Evolutionary conservation across 2,113 vertebrate species (phyloP).

Genomic region (Ceyx cyanopectus): DNA sequence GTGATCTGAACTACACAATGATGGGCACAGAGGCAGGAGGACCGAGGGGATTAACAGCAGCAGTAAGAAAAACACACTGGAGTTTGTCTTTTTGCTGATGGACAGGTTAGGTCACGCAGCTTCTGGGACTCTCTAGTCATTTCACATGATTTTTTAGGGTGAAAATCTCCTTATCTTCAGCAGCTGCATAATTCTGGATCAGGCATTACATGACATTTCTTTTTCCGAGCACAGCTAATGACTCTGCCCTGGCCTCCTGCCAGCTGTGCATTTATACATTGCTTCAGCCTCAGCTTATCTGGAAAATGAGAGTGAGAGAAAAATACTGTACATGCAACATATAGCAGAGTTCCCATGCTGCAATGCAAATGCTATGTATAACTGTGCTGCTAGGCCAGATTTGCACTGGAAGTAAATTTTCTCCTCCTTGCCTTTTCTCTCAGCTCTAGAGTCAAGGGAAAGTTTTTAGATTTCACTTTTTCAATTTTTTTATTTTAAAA

Average conservation of each 20-base stretch:
- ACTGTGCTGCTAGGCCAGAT: not conserved
- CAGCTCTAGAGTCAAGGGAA: not conserved
- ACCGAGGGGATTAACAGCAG: not conserved
- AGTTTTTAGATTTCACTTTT: not conserved
- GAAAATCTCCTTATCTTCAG: conserved; percentile 2
- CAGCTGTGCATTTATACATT: not conserved
- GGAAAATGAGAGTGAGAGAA: not conserved
- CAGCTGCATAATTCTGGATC: conserved; percentile 10
- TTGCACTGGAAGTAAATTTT: not conserved
- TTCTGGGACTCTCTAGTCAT: not conserved
- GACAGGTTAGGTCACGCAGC: not conserved
- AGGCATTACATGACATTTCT: not conserved
- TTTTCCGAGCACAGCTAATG: not conserved
- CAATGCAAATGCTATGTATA: not conserved
- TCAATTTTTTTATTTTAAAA: not conserved
- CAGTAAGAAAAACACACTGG: not conserved
- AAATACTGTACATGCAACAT: not conserved
- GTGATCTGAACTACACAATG: not conserved
- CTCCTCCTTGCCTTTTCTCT: not conserved
- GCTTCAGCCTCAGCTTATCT: not conserved
- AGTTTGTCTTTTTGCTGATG: not conserved
- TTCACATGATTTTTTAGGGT: not conserved
- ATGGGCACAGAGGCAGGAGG: accelerated
- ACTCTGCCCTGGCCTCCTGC: not conserved
- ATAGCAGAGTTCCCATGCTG: not conserved